A percentile compares a stretch with the other conserved stretches of the same genome.
phyloP scores from a whole-genome alignment of 2,113 vertebrate genomes.

The Mirza zaza region DNA sequence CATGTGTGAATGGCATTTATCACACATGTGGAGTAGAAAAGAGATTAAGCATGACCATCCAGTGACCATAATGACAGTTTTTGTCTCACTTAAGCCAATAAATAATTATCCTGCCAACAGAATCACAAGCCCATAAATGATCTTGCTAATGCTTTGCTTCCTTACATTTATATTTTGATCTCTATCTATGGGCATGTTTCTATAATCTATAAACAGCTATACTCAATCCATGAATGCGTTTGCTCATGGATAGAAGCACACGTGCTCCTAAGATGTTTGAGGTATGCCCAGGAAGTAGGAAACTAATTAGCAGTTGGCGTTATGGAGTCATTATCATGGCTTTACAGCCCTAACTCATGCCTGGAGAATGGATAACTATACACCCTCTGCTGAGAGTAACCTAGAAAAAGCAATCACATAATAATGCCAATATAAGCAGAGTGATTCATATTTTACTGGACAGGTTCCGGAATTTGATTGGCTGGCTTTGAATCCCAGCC shows the following conservation, averaged over 20 bases:
- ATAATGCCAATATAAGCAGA: neutral
- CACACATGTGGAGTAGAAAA: neutral
- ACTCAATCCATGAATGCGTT: neutral
- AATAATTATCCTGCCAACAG: neutral
- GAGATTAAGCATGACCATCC: neutral
- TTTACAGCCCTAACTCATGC: neutral
- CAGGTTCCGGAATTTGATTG: neutral
- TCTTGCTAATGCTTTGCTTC: neutral
- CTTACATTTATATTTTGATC: neutral
- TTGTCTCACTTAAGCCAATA: neutral
- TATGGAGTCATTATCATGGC: neutral
- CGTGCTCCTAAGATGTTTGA: neutral
- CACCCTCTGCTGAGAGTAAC: neutral
- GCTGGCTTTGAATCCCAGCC: neutral
- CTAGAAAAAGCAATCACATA: neutral
- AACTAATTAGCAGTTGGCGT: neutral
- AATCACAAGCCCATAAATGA: neutral
- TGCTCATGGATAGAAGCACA: neutral
- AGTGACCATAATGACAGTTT: neutral
- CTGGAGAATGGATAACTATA: neutral
- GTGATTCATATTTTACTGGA: neutral
- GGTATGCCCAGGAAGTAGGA: neutral
- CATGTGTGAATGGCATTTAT: neutral
- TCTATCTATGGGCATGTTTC: slow-evolving; percentile 24
- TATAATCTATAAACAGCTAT: neutral